These are phyloP conservation scores for Cephalopachus bancanus DNA, from an alignment of 2,797 vertebrate genomes.

Conservation along the genomic window DNA sequence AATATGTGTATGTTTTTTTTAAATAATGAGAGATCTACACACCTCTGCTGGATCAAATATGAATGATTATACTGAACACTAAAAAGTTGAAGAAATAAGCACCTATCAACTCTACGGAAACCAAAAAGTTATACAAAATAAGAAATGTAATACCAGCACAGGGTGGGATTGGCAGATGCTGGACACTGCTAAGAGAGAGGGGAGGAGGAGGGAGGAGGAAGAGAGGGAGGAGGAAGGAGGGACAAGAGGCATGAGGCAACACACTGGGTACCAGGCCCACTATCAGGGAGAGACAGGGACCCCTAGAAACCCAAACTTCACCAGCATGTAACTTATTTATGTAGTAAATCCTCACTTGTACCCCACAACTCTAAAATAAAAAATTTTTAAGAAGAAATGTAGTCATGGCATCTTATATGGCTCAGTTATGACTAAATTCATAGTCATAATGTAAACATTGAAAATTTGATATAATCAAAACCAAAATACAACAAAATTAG, in stretches of 20 bases:
- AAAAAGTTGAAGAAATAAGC: neutral
- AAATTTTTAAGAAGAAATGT: neutral
- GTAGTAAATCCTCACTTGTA: no score
- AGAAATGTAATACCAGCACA: neutral
- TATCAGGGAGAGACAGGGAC: no score
- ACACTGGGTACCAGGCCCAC: no score
- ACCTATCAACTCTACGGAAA: neutral
- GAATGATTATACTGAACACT: neutral
- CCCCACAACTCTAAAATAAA: no score
- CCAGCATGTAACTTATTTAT: no score
- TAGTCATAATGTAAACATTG: slow-evolving; percentile 12
- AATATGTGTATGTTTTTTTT: neutral
- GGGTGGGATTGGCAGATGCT: no score
- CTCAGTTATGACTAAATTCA: slow-evolving; percentile 11
- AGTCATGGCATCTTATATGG: neutral
- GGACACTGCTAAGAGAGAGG: no score
- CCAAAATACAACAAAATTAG: slow-evolving; percentile 33
- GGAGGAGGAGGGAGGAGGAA: no score
- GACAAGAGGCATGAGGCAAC: no score
- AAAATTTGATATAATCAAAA: slow-evolving; percentile 34
- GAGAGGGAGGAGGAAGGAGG: no score
- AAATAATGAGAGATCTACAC: neutral
- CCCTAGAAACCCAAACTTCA: no score
- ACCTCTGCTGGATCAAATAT: neutral
- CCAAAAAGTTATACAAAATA: neutral